These are phyloP conservation scores for Parthenolecanium corni DNA, from an alignment of 2,888 invertebrate species.

Conservation along the genomic window DNA sequence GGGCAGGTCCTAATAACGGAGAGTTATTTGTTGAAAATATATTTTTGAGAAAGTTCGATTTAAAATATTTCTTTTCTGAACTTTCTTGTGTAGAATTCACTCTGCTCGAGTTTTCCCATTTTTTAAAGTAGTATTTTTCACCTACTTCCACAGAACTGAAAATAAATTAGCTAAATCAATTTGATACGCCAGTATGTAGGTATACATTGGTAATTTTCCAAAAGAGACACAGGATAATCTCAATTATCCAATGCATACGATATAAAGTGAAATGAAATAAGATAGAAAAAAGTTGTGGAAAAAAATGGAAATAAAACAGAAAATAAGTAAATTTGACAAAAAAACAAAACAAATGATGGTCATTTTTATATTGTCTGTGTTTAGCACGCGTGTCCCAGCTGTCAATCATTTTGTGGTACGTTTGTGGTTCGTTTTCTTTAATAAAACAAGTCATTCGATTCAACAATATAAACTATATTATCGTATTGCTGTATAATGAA, in stretches of 20 bases:
- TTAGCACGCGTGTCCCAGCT: constrained; percentile 23
- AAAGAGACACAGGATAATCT: constrained; percentile 27
- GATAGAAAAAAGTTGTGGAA: not conserved
- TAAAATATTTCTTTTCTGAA: too few species aligned
- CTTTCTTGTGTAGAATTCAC: too few species aligned
- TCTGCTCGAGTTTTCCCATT: too few species aligned
- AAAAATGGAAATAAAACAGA: constrained; percentile 7
- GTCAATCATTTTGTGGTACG: constrained; percentile 23
- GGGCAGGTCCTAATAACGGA: too few species aligned
- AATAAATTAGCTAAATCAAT: constrained; percentile 13
- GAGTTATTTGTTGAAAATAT: too few species aligned
- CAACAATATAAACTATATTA: not conserved
- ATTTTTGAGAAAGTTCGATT: too few species aligned
- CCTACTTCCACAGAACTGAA: not conserved
- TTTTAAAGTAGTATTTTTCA: too few species aligned
- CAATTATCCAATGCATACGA: constrained; percentile 22
- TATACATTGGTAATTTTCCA: constrained; percentile 5
- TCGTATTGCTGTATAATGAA: not conserved
- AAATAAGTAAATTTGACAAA: constrained; percentile 19
- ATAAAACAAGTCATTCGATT: constrained; percentile 15
- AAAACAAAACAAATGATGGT: constrained; percentile 18
- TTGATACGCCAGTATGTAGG: constrained; percentile 19
- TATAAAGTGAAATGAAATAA: not conserved
- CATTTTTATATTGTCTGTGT: constrained; percentile 23
- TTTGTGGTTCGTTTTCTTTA: constrained; percentile 12